Conservation (phyloP, 2,797 vertebrate species). For the Pogonophryne albipinna region DNA sequence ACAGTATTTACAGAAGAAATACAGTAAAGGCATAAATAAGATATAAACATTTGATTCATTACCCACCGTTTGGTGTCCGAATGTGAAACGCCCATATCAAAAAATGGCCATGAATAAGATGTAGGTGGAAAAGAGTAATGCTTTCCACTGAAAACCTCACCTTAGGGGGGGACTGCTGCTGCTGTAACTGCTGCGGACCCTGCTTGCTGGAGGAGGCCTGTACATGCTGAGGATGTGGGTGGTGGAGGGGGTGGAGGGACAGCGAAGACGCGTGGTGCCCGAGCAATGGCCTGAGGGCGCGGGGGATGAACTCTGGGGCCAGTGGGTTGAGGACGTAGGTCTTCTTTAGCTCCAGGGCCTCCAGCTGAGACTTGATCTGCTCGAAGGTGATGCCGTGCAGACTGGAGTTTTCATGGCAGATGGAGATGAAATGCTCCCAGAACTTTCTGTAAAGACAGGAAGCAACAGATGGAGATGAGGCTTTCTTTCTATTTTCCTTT, state of each 20-base stretch:
- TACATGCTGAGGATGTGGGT: conserved; percentile 81
- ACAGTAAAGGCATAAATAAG: accelerated
- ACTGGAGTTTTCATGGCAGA: conserved; percentile 97
- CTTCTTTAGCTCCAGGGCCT: conserved; percentile 99
- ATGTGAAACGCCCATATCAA: neutral
- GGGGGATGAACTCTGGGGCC: conserved; percentile 98
- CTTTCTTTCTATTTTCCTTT: neutral
- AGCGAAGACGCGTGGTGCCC: conserved; percentile 77
- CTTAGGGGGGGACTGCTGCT: conserved; percentile 95
- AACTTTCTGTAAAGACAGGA: conserved; percentile 89
- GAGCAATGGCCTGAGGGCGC: conserved; percentile 89
- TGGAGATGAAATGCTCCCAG: conserved; percentile 98
- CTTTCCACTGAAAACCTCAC: conserved; percentile 75
- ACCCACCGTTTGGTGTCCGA: conserved; percentile 1
- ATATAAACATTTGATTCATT: neutral
- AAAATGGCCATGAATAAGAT: neutral
- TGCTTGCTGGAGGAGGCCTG: conserved; percentile 83
- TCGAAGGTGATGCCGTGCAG: conserved; percentile 98
- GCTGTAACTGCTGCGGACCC: conserved; percentile 85
- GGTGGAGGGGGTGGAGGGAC: conserved; percentile 84
- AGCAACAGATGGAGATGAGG: conserved; percentile 1
- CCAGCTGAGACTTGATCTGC: conserved; percentile 97
- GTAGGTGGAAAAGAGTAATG: neutral
- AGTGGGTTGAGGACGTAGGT: conserved; percentile 98
- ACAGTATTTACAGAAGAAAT: neutral